Conservation (phyloP, 2,888 invertebrate species). For the Chymomyza procnemis region DNA sequence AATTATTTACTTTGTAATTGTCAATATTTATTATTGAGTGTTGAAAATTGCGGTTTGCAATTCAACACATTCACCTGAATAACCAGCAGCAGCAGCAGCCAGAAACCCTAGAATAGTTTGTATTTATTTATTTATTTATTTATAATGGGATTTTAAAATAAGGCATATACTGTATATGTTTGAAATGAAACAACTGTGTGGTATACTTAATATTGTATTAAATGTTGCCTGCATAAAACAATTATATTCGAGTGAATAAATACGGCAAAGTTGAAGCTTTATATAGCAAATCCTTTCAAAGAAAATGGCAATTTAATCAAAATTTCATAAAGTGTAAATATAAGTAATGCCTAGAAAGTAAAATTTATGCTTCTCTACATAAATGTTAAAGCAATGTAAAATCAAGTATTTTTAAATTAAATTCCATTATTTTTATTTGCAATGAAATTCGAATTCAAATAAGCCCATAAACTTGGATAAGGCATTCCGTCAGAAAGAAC, state of each 20-base stretch:
- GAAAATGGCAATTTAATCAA: too few species aligned
- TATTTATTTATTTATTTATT: not conserved
- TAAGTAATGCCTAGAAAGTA: too few species aligned
- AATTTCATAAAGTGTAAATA: too few species aligned
- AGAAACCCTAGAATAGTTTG: not conserved
- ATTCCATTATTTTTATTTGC: too few species aligned
- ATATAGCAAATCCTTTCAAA: too few species aligned
- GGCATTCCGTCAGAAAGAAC: too few species aligned
- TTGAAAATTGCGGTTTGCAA: not conserved
- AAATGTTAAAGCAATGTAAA: too few species aligned
- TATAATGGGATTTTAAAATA: not conserved
- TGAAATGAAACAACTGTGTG: not conserved
- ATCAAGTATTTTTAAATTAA: too few species aligned
- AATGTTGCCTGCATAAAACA: not conserved
- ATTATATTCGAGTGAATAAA: not conserved
- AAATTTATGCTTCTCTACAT: too few species aligned
- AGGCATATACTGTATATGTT: not conserved
- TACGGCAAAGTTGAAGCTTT: not conserved
- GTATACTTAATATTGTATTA: not conserved
- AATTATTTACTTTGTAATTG: conserved; percentile 60
- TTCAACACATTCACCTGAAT: not conserved
- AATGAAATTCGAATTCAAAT: too few species aligned
- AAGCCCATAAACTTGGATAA: too few species aligned
- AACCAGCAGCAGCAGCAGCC: too few species aligned
- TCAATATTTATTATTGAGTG: conserved; percentile 51